Conservation (phyloP, 2,113 vertebrate genomes). For the Ahaetulla prasina region DNA sequence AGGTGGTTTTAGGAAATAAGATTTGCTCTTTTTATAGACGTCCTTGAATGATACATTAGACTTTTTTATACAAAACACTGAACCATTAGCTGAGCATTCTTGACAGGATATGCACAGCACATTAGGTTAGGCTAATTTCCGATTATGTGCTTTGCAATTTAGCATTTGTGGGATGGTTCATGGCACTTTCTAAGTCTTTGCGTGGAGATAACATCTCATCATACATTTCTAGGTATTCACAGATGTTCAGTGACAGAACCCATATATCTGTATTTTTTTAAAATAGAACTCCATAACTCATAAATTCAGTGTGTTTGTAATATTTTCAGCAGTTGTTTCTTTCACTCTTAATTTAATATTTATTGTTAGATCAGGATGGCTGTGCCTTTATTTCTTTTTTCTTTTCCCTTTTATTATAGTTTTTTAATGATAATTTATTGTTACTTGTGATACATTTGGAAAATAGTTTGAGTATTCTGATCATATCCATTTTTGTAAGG, state of each 20-base stretch:
- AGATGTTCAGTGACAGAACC: not conserved
- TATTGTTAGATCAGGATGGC: not conserved
- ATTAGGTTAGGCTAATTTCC: not conserved
- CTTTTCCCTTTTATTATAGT: not conserved
- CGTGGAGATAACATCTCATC: not conserved
- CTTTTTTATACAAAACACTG: not conserved
- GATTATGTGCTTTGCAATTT: not conserved
- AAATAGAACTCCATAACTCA: not conserved
- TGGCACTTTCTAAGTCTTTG: not conserved
- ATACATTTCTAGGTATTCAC: not conserved
- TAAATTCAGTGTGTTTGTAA: not conserved
- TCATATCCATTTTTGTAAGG: not conserved
- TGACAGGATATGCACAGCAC: not conserved
- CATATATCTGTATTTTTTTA: not conserved
- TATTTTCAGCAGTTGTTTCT: not conserved
- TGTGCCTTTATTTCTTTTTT: not conserved
- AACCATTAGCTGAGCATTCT: not conserved
- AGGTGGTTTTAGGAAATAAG: not conserved
- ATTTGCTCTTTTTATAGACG: not conserved
- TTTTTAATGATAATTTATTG: not conserved
- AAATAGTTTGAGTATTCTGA: not conserved
- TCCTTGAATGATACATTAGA: not conserved
- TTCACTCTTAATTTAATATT: not conserved
- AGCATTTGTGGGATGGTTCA: not conserved
- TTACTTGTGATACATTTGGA: not conserved